Base-by-base conservation (phyloP, 2,888 invertebrate species). In the Trissoscelio sp. region DNA sequence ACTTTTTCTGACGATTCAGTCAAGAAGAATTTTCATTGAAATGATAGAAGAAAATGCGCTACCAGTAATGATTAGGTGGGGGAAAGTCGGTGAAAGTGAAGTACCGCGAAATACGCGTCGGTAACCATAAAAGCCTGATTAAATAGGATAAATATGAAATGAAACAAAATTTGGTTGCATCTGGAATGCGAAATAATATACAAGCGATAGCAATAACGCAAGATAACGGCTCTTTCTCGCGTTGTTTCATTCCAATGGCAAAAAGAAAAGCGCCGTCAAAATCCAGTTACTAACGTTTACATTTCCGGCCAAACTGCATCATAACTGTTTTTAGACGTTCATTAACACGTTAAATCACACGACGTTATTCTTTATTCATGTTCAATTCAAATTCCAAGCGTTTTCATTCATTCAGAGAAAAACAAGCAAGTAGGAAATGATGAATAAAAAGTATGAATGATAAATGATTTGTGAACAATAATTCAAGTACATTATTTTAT, bases 81-180 rank as follows among this genome's bases (percentile, higher is more conserved):
- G 64, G 77, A 84, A 82, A 82, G 86, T 87, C 84, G 88, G 91
- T 90, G 91, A 91, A 91, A 91, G 91, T 90, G 88, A 90, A 88
- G 89, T 90, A 89, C 90, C 87, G 86, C 87, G 89, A 89, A 89
- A 89, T 88, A 85, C 77, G 78, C 84, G 85, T 84, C 72, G 80
- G 83, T 84, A 85, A 83, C 85, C 84, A 85, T 84, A 70, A 58
- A 69, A 80, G 44, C 7, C 51, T 51, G 34, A 62, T 60, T 73
- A 77, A 60, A 70, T 72, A 72, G 79, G 55, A 78, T 58, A 58
- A 39, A 44, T 46, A 39, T 57, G 9, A 70, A 80, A 74, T 74
- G 34, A 74, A 58, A 42, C 67, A 48, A 58, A 42, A 58, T 58
- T 28, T 62, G 58, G 24, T 46, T 46, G 51, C 46, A 67, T 39